Base-by-base conservation (phyloP, 2,888 invertebrate genomes). In the Chaetogeoica ovagalla region DNA sequence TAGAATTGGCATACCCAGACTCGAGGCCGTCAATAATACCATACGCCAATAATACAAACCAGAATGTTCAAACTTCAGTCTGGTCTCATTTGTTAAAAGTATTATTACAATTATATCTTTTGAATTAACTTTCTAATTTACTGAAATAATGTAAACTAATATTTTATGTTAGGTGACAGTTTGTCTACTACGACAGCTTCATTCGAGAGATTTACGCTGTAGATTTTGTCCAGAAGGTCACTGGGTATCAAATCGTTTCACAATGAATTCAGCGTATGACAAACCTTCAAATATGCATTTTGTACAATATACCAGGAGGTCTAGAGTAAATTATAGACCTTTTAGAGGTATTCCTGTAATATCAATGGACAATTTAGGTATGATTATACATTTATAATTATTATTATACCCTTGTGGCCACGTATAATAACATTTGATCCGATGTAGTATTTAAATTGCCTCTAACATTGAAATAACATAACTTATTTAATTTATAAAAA, bases 1-100 rank as follows among this genome's bases (percentile, higher is more conserved):
- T 96, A 13, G 94, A 95, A 85, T 87, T 96, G 71, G 95, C 95
- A 0, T 94, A 93, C 85, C 95, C 95, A 0, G 94, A 94, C 84
- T 90, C 91, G 0, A 88, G 92, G 83, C 91, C 90, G 0, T 74
- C 68, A 48, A 73, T 82, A 69, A 66, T 85, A 82, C 85, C 85
- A 5, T 76, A 62, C 62, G 81, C 8, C 37, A 81, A 83, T 86
- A 88, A 68, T 37, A 73, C 19, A 62, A 79, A 62, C 60, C 81
- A 30, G 30, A 79, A 75, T 71, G 60, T 65, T 71, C 79, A 69
- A 81, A 90, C 91, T 76, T 90, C 91, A 81, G 89, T 91, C 23
- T 95, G 94, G 94, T 90, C 92, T 23, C 92, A 93, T 86, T 87
- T 95, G 5, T 91, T 95, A 83, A 93, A 92, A 88, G 92, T 90